Conservation (phyloP, 53 echinoderm and acorn worm species). For the Holothuria leucospilota region DNA sequence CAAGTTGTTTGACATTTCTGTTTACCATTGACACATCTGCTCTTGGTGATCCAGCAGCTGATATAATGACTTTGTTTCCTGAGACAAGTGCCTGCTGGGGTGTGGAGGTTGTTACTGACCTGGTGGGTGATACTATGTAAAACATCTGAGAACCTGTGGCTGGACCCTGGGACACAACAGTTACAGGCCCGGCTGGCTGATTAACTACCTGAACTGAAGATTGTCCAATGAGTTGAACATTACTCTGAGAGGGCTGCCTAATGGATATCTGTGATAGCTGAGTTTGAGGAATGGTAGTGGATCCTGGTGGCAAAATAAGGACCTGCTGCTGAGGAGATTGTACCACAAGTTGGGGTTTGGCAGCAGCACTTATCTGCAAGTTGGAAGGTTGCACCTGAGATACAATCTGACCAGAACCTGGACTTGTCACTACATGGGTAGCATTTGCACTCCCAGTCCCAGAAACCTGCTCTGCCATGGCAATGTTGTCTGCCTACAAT, state of each 20-base stretch:
- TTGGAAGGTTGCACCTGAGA: constrained; percentile 17
- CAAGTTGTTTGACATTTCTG: not conserved
- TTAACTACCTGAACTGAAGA: constrained; percentile 28
- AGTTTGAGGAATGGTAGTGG: constrained; percentile 20
- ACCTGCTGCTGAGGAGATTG: constrained; percentile 44
- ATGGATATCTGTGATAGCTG: constrained; percentile 41
- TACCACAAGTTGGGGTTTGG: constrained; percentile 26
- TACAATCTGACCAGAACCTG: constrained; percentile 6
- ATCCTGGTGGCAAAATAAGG: constrained; percentile 28
- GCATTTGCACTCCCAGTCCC: not conserved
- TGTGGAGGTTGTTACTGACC: constrained; percentile 7
- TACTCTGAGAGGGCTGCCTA: constrained; percentile 29
- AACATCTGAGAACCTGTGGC: constrained; percentile 27
- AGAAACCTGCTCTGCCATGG: constrained; percentile 29
- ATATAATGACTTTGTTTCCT: constrained; percentile 43
- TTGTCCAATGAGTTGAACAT: constrained; percentile 28
- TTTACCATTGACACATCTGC: not conserved
- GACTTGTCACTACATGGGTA: constrained; percentile 19
- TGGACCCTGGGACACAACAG: constrained; percentile 37
- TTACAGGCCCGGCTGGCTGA: constrained; percentile 28
- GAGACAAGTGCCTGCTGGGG: constrained; percentile 10
- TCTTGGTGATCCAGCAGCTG: not conserved
- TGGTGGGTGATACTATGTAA: constrained; percentile 51
- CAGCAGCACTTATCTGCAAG: constrained; percentile 8
- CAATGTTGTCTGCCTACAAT: no score